Percentiles rank a stretch among this genome's conserved stretches.
Evolutionary conservation across 2,888 invertebrate genomes (phyloP).

Genomic region (Muschampia plurimacula): DNA sequence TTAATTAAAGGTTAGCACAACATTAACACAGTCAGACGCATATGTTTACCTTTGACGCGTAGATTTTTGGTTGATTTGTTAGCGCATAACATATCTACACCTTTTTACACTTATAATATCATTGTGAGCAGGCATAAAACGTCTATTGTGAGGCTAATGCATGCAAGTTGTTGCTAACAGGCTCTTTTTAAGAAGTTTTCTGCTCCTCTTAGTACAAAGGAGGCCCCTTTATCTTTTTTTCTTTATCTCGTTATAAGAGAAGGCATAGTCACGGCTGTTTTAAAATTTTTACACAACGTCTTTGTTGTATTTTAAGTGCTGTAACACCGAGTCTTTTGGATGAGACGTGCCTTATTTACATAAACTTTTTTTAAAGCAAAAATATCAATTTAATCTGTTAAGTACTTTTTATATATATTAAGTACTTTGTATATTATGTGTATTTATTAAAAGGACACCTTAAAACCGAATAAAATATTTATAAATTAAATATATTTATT

Average conservation of each 20-base stretch:
- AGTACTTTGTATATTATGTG: no score
- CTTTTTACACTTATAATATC: no score
- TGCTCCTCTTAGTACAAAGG: constrained; percentile 29
- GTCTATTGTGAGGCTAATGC: constrained; percentile 42
- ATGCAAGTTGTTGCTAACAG: constrained; percentile 41
- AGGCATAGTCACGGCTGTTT: constrained; percentile 23
- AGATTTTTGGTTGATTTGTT: no score
- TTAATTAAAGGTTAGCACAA: no score
- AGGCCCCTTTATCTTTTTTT: constrained; percentile 20
- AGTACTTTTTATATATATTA: no score
- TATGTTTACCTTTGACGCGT: no score
- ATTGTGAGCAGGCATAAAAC: constrained; percentile 15
- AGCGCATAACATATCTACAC: no score
- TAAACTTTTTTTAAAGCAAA: neutral
- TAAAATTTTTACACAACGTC: constrained; percentile 12
- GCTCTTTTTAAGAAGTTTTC: constrained; percentile 28
- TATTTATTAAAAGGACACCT: no score
- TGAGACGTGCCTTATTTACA: neutral
- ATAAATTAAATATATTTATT: no score
- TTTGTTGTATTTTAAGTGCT: constrained; percentile 19
- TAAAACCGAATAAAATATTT: no score
- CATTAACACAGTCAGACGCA: no score
- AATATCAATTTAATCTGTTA: no score
- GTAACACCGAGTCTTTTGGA: neutral
- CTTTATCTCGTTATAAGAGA: constrained; percentile 27